phyloP scores from a whole-genome alignment of 2,888 invertebrate species.

The Synergus japonicus region DNA sequence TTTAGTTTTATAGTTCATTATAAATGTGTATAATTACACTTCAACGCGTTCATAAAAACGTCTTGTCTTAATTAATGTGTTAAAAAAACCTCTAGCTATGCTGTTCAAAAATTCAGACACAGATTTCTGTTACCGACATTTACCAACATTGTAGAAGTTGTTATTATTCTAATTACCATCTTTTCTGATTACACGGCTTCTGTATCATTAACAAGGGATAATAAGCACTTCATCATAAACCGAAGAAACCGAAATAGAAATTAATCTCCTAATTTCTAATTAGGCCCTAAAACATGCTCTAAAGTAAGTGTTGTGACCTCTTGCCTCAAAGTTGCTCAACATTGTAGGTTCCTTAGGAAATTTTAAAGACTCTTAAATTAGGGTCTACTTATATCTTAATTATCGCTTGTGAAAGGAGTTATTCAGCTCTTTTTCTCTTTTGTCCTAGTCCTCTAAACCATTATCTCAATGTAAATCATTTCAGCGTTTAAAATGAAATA shows the following conservation, averaged over 20 bases:
- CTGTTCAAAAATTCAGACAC: not conserved
- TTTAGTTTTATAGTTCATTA: no score
- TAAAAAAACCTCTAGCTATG: not conserved
- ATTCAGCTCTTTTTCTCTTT: not conserved
- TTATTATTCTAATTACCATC: not conserved
- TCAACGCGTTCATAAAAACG: no score
- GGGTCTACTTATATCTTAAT: conserved; percentile 15
- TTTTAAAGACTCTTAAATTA: not conserved
- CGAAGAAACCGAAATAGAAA: not conserved
- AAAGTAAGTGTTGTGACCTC: not conserved
- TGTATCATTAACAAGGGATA: not conserved
- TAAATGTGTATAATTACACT: no score
- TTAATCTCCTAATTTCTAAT: conserved; percentile 13
- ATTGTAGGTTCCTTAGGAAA: not conserved
- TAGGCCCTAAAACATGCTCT: not conserved
- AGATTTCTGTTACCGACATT: not conserved
- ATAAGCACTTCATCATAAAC: not conserved
- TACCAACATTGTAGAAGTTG: not conserved
- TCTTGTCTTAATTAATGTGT: no score
- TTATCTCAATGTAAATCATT: not conserved
- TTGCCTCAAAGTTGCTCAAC: not conserved
- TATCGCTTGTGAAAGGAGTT: not conserved
- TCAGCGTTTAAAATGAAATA: conserved; percentile 2
- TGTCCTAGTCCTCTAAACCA: not conserved
- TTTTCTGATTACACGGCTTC: not conserved